Evolutionary conservation across 2,888 invertebrate species (phyloP).

Genomic region (Troilus luridus): DNA sequence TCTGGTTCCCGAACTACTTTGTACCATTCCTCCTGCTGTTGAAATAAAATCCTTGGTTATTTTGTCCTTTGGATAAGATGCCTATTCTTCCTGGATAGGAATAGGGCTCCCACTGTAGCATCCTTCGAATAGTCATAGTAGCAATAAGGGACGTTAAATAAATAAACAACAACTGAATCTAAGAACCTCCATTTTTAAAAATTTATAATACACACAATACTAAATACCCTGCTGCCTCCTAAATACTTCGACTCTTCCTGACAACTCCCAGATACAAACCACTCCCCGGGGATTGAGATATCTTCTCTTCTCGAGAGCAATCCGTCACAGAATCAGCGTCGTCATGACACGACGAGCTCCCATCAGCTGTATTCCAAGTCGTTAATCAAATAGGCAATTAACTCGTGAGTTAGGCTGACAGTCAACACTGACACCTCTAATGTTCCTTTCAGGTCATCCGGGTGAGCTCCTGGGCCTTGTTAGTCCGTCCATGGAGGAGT

Average conservation of each 20-base stretch:
- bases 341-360: background rate
- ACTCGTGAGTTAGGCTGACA: background rate
- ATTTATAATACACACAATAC: background rate
- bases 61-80: too few relatives aligned
- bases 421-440: conserved; percentile 1
- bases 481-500: background rate
- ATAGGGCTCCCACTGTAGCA: too few relatives aligned
- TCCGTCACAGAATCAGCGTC: background rate
- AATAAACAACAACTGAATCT: too few relatives aligned
- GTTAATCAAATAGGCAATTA: conserved; percentile 23
- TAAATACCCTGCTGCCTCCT: background rate
- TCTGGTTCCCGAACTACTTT: too few relatives aligned
- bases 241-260: background rate
- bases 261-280: background rate
- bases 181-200: too few relatives aligned
- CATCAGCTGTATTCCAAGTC: background rate
- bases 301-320: background rate
- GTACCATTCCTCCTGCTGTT: too few relatives aligned
- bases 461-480: background rate
- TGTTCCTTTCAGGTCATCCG: background rate
- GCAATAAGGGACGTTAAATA: too few relatives aligned
- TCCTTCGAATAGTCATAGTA: too few relatives aligned
- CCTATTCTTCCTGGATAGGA: too few relatives aligned
- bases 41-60: too few relatives aligned
- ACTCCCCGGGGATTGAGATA: background rate